Evolutionary conservation across 2,888 invertebrate genomes (phyloP).

Genomic region (Laspeyria flexula): DNA sequence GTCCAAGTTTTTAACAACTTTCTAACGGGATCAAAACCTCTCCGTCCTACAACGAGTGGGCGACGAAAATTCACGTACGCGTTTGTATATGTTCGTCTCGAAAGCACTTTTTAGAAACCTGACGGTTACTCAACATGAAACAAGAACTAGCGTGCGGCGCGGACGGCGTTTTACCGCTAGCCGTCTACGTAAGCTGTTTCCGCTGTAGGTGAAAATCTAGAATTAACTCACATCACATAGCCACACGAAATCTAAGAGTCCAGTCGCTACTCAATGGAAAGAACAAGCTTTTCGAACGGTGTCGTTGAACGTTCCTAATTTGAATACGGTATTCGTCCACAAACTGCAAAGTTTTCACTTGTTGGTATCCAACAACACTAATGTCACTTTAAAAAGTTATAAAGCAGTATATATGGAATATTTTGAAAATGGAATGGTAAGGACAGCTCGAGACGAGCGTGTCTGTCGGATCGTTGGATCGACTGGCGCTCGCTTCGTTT

Average conservation of each 20-base stretch:
- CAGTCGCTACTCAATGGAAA: conserved; percentile 50
- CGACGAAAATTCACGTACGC: conserved; percentile 57
- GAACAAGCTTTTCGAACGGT: conserved; percentile 55
- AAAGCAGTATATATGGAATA: conserved; percentile 58
- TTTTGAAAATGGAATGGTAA: conserved; percentile 53
- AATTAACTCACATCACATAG: conserved; percentile 78
- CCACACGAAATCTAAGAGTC: conserved; percentile 65
- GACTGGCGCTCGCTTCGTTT: conserved; percentile 71
- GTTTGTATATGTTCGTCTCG: conserved; percentile 61
- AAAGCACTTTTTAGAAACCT: conserved; percentile 79
- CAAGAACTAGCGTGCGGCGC: conserved; percentile 78
- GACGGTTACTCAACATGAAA: conserved; percentile 77
- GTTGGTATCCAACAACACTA: conserved; percentile 43
- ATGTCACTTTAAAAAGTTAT: conserved; percentile 48
- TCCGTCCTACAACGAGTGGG: conserved; percentile 49
- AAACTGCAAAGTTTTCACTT: conserved; percentile 55
- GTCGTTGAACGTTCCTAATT: conserved; percentile 62
- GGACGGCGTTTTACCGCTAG: conserved; percentile 82
- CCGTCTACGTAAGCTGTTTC: conserved; percentile 83
- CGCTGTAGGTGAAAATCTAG: conserved; percentile 83
- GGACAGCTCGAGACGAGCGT: conserved; percentile 66
- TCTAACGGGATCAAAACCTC: conserved; percentile 69
- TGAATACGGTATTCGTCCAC: conserved; percentile 46
- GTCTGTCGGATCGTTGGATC: conserved; percentile 73
- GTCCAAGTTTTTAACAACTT: conserved; percentile 51